These are phyloP conservation scores for Acanthochromis polyacanthus DNA, from an alignment of 2,113 vertebrate genomes.

Conservation along the genomic window DNA sequence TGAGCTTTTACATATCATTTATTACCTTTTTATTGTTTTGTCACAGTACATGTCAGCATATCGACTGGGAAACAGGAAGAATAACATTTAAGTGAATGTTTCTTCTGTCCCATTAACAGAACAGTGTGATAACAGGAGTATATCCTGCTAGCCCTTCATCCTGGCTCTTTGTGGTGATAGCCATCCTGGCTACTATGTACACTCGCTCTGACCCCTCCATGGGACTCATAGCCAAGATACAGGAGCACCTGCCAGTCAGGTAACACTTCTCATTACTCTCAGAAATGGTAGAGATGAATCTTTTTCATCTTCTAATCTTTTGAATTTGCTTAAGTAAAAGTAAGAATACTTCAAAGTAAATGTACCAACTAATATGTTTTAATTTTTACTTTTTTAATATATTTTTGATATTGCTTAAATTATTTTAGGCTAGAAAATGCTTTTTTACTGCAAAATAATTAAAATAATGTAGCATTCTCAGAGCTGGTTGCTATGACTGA, in stretches of 20 bases:
- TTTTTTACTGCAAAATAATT: too few relatives aligned
- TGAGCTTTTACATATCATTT: too few relatives aligned
- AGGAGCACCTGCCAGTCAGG: constrained; percentile 91
- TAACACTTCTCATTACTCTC: constrained; percentile 55
- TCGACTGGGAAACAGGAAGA: constrained; percentile 13
- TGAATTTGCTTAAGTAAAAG: too few relatives aligned
- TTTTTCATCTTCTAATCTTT: too few relatives aligned
- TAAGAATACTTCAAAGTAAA: too few relatives aligned
- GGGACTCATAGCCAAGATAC: constrained; percentile 93
- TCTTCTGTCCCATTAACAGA: constrained; percentile 78
- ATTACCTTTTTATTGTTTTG: too few relatives aligned
- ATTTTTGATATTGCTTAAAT: too few relatives aligned
- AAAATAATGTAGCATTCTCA: too few relatives aligned
- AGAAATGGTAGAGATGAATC: neutral
- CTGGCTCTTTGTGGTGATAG: constrained; percentile 92
- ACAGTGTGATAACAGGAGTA: constrained; percentile 88
- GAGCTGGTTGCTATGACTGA: too few relatives aligned
- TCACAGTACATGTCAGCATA: neutral
- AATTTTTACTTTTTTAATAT: too few relatives aligned
- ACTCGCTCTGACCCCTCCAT: constrained; percentile 94
- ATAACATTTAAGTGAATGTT: neutral
- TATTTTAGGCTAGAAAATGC: too few relatives aligned
- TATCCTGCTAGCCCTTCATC: constrained; percentile 92
- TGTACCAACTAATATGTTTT: too few relatives aligned
- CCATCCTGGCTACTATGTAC: constrained; percentile 91